Evolutionary conservation across 2,113 vertebrate genomes (phyloP), one percentile per base, ranked within the genome.

Genomic region (Aptenodytes patagonicus): DNA sequence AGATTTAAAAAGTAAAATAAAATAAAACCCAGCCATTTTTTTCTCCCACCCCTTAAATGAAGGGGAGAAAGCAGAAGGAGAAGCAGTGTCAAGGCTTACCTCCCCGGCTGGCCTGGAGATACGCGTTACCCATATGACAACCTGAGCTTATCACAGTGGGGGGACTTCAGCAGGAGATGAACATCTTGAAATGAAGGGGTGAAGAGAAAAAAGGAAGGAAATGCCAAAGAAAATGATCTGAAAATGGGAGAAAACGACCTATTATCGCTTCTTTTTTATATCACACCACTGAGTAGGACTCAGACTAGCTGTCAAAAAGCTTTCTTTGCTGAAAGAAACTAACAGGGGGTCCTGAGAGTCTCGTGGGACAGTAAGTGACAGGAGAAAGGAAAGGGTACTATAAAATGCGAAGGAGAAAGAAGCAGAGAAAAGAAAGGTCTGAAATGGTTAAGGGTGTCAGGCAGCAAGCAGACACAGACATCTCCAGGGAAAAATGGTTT

Each of bases 271-370:
- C 52, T 80, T 60, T 68, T 89, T 93, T 77, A 20, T 55, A 80
- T 93, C 95, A 87, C 69, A 51, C 75, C 87, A 79, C 62, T 70
- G 86, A 91, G 73, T 7, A 83, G 80, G 55, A 47, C 91, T 95
- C 83, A 62, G 83, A 89, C 79, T 64, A 94, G 94, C 96, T 93
- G 96, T 93, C 95, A 96, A 81, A 92, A 95, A 96, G 95, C 91
- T 91, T 76, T 96, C 66, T 69, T 92, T 42, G 76, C 69, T 22
- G 46, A 76, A 55, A 26, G 49, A 13, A 52, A 61, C 72, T 91
- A 86, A 52, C 64, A 83, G 88, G 92, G 90, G 92, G 86, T 82
- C 89, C 78, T 9, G 38, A 34, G 73, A 60, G 96, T 92, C 76
- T 57, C 95, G 1, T 38, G 83, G 87, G 77, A 80, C 28, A 26